Evolutionary conservation across 37 sponge, comb jelly and placozoan genomes (phyloP), one percentile per base, ranked within the genome.

Genomic region (Halichondria panicea): DNA sequence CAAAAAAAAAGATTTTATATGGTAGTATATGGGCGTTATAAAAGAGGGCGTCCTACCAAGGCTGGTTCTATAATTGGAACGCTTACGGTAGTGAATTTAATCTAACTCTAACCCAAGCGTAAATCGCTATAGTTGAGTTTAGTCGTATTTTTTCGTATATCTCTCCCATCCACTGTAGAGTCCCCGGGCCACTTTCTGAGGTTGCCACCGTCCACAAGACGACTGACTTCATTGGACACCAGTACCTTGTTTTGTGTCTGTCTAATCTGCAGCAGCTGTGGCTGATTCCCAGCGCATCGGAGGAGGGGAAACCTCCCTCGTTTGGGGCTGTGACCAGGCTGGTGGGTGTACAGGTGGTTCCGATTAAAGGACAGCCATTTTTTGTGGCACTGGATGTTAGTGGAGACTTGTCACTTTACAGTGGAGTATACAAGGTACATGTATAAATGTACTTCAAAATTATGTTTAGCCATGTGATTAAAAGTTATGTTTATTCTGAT

Each of bases 401-500:
- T 57, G 39, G 19, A 30, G 32, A 24, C 68, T 82, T 11, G 37
- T 34, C n/a, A 15, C 54, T 82, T 5, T 86, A 68, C 61, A 61
- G 59, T 58, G 86, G 86, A 0, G 18, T 19, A 34, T 2, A 18
- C 2, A 67, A 73, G 86, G 86, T 86, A 63, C 13, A 9, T 56
- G 57, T 56, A 28, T 56, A 28, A 12, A 28, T 56, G 57, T 56
- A 28, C n/a, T n/a, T n/a, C n/a, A n/a, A n/a, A n/a, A n/a, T n/a
- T n/a, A n/a, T n/a, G n/a, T n/a, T n/a, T n/a, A n/a, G n/a, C n/a
- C n/a, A n/a, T n/a, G n/a, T n/a, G n/a, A n/a, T n/a, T n/a, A n/a
- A n/a, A n/a, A n/a, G n/a, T n/a, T n/a, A n/a, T n/a, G n/a, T n/a
- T 9, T 56, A 6, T 34, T 30, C 11, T 25, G 63, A 5, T 42